These are phyloP conservation scores for Nephrotoma appendiculata DNA, from an alignment of 2,888 invertebrate genomes.

Conservation along the genomic window DNA sequence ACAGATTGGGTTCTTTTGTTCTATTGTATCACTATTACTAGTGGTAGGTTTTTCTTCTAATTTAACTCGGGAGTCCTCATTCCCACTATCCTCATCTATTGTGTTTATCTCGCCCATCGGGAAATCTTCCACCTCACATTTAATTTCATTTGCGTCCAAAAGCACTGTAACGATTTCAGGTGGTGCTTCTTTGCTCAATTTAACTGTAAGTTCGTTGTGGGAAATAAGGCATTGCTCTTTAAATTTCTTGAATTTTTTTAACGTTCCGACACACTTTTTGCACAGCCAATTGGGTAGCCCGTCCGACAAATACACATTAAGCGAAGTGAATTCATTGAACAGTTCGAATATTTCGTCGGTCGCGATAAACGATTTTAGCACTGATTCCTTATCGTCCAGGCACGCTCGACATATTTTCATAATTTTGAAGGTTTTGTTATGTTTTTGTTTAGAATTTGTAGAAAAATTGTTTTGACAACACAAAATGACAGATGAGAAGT, in stretches of 20 bases:
- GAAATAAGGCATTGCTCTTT: not conserved
- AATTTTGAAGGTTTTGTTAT: not conserved
- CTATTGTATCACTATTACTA: not conserved
- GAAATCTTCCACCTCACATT: not conserved
- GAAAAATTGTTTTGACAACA: not conserved
- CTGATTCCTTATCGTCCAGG: not conserved
- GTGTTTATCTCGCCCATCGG: not conserved
- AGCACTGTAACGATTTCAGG: not conserved
- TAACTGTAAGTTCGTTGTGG: not conserved
- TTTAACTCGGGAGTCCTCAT: not conserved
- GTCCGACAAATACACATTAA: not conserved
- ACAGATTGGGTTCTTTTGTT: not conserved
- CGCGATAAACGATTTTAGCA: not conserved
- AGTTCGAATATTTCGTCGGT: not conserved
- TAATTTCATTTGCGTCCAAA: not conserved
- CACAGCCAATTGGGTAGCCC: not conserved
- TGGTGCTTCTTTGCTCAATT: not conserved
- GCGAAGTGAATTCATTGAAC: not conserved
- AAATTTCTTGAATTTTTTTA: not conserved
- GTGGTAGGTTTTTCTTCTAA: too few relatives aligned
- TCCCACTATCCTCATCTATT: not conserved
- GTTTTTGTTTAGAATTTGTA: not conserved
- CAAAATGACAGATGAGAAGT: not conserved
- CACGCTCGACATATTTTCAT: not conserved
- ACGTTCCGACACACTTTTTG: not conserved